Conservation (phyloP, 2,888 invertebrate species). For the Conistra vaccinii region DNA sequence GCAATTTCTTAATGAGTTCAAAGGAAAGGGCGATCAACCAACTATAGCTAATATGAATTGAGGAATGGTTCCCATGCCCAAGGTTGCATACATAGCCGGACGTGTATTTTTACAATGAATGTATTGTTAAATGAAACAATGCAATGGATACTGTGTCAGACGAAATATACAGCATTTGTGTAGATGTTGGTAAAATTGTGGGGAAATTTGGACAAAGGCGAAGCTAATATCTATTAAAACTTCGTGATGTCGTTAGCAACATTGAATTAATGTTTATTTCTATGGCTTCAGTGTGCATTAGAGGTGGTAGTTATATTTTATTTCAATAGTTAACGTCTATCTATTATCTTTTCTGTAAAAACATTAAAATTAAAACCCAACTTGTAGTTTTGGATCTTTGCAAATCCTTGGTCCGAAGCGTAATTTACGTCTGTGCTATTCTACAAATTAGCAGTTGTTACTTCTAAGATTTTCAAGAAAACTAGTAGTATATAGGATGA, state of each 20-base stretch:
- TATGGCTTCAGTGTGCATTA: constrained; percentile 17
- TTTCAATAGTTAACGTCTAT: neutral
- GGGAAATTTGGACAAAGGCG: constrained; percentile 60
- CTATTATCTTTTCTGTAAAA: neutral
- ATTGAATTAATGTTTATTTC: constrained; percentile 30
- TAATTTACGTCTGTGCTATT: neutral
- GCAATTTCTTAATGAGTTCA: constrained; percentile 55
- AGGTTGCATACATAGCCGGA: constrained; percentile 70
- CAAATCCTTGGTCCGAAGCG: neutral
- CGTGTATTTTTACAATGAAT: constrained; percentile 71
- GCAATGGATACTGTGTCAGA: constrained; percentile 70
- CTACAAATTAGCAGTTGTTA: neutral
- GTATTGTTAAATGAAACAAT: constrained; percentile 79
- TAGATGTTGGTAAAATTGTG: constrained; percentile 38
- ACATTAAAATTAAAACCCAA: neutral
- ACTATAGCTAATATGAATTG: constrained; percentile 25
- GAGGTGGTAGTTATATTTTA: neutral
- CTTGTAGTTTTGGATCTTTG: neutral
- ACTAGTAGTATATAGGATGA: constrained; percentile 25
- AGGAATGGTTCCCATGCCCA: constrained; percentile 61
- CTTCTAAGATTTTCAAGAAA: neutral
- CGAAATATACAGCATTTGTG: constrained; percentile 59
- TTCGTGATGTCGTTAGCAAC: constrained; percentile 24
- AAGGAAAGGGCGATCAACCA: constrained; percentile 46
- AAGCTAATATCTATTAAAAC: constrained; percentile 44